Percentiles rank a stretch among this genome's conserved stretches.
These are phyloP conservation scores for Cranoglanis bouderius DNA, from an alignment of 2,113 vertebrate species.

Conservation along the genomic window DNA sequence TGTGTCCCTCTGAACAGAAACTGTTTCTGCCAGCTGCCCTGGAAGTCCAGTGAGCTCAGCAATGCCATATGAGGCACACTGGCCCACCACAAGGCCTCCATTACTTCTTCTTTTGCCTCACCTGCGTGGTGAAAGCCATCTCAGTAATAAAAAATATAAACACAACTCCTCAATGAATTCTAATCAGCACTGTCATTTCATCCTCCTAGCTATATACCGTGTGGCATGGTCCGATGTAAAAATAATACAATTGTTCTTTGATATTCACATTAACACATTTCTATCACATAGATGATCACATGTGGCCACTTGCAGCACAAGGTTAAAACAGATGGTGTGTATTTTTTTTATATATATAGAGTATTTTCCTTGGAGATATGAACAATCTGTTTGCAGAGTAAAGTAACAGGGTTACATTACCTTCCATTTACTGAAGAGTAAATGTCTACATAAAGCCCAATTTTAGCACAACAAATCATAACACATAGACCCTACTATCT, in stretches of 20 bases:
- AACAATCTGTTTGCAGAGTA: not conserved
- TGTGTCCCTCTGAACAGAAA: constrained; percentile 81
- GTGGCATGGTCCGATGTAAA: not conserved
- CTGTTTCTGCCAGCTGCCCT: constrained; percentile 82
- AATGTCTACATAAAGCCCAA: not conserved
- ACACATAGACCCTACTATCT: too few species aligned
- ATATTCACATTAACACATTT: not conserved
- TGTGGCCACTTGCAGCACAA: too few species aligned
- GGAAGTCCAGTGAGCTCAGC: constrained; percentile 82
- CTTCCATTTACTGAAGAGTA: not conserved
- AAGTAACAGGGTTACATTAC: not conserved
- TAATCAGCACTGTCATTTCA: not conserved
- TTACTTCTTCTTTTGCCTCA: constrained; percentile 61
- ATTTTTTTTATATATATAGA: too few species aligned
- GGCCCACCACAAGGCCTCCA: constrained; percentile 36
- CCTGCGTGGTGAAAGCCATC: constrained; percentile 47
- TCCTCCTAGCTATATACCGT: not conserved
- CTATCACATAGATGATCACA: not conserved
- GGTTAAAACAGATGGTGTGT: too few species aligned
- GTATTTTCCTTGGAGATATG: not conserved
- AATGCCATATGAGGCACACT: constrained; percentile 73
- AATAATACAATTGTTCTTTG: not conserved
- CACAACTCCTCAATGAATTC: not conserved
- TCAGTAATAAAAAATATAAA: not conserved
- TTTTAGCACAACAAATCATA: too few species aligned